phyloP scores from a whole-genome alignment of 2,113 vertebrate species.

The Cebidichthys violaceus region DNA sequence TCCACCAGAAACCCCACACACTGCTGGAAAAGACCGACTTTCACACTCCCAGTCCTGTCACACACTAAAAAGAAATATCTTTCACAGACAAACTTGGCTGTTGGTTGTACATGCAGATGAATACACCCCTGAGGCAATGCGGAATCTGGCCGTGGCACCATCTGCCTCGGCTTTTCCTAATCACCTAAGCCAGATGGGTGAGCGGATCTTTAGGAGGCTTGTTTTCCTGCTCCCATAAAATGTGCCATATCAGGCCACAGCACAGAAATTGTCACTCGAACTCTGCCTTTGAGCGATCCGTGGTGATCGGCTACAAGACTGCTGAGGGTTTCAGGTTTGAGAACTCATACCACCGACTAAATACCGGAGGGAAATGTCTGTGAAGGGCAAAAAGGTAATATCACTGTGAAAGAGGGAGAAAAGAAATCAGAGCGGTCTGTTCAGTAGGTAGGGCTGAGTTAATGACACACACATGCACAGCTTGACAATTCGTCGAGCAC shows the following conservation, averaged over 20 bases:
- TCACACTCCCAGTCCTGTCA: constrained; percentile 27
- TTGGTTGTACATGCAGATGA: constrained; percentile 64
- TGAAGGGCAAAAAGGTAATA: constrained; percentile 41
- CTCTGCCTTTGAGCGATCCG: constrained; percentile 16
- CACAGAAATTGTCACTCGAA: background rate
- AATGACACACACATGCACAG: constrained; percentile 19
- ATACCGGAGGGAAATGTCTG: constrained; percentile 31
- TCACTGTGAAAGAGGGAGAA: background rate
- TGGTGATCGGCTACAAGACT: background rate
- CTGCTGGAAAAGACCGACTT: constrained; percentile 47
- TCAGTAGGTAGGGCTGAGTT: background rate
- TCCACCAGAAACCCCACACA: constrained; percentile 42
- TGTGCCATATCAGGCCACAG: constrained; percentile 12
- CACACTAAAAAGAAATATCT: constrained; percentile 14
- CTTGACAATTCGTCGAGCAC: constrained; percentile 20
- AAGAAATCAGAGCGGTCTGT: background rate
- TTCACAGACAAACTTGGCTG: constrained; percentile 49
- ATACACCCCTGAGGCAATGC: constrained; percentile 66
- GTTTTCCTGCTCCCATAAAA: constrained; percentile 62
- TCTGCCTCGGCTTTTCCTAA: constrained; percentile 79
- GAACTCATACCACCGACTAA: background rate
- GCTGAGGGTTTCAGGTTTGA: constrained; percentile 41
- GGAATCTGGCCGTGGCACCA: constrained; percentile 66
- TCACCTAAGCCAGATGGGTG: constrained; percentile 79
- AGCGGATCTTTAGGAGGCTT: constrained; percentile 67